A percentile compares a stretch with the other conserved stretches of the same genome.
phyloP scores from a whole-genome alignment of 2,888 invertebrate species.

The Ceriagrion tenellum region DNA sequence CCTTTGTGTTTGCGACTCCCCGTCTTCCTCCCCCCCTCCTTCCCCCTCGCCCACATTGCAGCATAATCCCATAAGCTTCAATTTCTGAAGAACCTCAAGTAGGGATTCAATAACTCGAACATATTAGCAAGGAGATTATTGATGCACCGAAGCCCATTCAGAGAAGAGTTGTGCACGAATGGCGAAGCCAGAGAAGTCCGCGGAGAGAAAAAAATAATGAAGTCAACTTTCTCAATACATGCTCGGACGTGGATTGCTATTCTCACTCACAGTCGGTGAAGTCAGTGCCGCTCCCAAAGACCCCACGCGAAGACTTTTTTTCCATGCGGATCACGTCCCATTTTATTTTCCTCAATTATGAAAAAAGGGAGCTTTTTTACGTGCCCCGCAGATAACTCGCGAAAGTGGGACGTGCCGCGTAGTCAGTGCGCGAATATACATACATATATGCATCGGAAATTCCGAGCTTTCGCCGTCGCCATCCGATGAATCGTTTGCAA shows the following conservation, averaged over 20 bases:
- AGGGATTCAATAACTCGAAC: not conserved
- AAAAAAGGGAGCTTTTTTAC: not conserved
- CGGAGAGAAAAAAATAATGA: not conserved
- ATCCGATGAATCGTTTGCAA: not conserved
- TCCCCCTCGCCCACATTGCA: not conserved
- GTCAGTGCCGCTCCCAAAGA: not conserved
- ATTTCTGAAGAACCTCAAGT: constrained; percentile 5
- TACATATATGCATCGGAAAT: not conserved
- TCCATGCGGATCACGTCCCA: not conserved
- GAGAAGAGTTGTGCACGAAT: constrained; percentile 8
- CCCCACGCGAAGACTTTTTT: not conserved
- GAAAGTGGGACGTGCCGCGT: not conserved
- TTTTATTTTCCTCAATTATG: not conserved
- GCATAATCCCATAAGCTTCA: constrained; percentile 24
- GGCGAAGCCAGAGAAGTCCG: constrained; percentile 5
- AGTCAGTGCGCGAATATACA: not conserved
- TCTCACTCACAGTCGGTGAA: not conserved
- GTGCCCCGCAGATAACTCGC: not conserved
- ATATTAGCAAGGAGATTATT: constrained; percentile 21
- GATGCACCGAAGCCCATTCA: constrained; percentile 14
- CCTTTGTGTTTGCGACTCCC: not conserved
- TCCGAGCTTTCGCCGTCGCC: not conserved
- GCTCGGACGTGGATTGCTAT: not conserved
- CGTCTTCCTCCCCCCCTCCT: not conserved
- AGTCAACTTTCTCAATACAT: not conserved